Percentiles rank a stretch among this genome's conserved stretches.
Evolutionary conservation across 1,140 invertebrate species (phyloP).

Genomic region (Dendroctonus ponderosae): DNA sequence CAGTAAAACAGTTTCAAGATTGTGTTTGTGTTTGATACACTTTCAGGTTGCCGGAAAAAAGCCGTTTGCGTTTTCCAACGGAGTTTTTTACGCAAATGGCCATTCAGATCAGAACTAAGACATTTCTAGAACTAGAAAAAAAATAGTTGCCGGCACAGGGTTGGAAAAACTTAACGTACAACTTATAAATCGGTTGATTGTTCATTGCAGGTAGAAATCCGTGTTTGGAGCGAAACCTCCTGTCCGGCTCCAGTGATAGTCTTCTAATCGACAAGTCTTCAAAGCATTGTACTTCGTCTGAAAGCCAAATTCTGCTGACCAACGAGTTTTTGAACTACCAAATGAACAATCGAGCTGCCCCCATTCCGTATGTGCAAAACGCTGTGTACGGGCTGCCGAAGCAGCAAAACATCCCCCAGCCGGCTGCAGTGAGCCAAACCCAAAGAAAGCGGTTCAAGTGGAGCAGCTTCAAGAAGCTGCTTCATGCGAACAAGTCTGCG

Average conservation of each 20-base stretch:
- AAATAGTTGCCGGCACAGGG: too few relatives aligned
- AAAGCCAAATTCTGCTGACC: slow-evolving; percentile 50
- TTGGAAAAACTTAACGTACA: too few relatives aligned
- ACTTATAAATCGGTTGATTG: not conserved
- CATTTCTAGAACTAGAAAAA: too few relatives aligned
- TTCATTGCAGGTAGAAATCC: slow-evolving; percentile 63
- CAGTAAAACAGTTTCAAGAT: slow-evolving; percentile 46
- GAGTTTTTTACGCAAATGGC: not conserved
- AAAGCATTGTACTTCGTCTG: slow-evolving; percentile 58
- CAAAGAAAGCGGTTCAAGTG: slow-evolving; percentile 46
- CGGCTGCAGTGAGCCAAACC: slow-evolving; percentile 27
- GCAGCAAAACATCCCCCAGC: slow-evolving; percentile 54
- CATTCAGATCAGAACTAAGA: not conserved
- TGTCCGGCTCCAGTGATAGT: slow-evolving; percentile 61
- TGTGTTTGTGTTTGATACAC: not conserved
- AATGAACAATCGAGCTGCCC: slow-evolving; percentile 55
- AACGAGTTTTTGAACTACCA: slow-evolving; percentile 48
- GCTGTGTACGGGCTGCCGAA: slow-evolving; percentile 62
- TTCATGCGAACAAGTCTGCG: slow-evolving; percentile 39
- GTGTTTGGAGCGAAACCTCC: slow-evolving; percentile 80
- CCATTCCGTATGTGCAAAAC: slow-evolving; percentile 75
- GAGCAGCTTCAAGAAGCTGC: slow-evolving; percentile 48
- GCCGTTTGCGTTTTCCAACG: not conserved
- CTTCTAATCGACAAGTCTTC: slow-evolving; percentile 69
- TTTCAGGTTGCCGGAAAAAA: not conserved